Evolutionary conservation across 2,797 vertebrate genomes (phyloP).

Genomic region (Poecile montanus): DNA sequence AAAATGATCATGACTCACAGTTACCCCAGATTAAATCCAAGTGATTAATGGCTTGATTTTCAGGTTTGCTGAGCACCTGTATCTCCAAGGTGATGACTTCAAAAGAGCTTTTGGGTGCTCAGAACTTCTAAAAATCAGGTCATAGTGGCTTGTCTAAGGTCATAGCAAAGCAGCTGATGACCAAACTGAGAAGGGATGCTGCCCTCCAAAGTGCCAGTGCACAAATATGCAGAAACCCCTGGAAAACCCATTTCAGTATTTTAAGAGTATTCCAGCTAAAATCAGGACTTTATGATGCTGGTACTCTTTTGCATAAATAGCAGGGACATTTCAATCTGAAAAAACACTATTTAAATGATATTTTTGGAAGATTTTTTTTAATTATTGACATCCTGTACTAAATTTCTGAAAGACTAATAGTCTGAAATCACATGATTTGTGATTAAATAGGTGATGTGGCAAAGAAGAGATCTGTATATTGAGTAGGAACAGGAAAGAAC

Average conservation of each 20-base stretch:
- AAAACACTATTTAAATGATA: not conserved
- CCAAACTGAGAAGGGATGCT: not conserved
- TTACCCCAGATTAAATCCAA: not conserved
- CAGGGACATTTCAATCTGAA: not conserved
- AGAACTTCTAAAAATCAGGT: not conserved
- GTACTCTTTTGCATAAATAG: not conserved
- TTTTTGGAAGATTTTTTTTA: not conserved
- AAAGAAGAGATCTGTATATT: not conserved
- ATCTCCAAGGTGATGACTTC: not conserved
- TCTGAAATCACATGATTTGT: not conserved
- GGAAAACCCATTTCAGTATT: not conserved
- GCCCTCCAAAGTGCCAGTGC: not conserved
- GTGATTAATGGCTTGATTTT: slow-evolving; percentile 24
- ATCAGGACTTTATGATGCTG: not conserved
- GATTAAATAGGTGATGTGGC: not conserved
- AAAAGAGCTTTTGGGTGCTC: not conserved
- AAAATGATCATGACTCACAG: not conserved
- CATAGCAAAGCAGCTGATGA: not conserved
- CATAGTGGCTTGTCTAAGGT: not conserved
- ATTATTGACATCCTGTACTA: not conserved
- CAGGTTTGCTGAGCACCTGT: not conserved
- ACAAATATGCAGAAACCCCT: not conserved
- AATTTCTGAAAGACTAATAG: not conserved
- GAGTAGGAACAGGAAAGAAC: not conserved
- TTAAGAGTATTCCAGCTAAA: not conserved